Evolutionary conservation across 64 coral and sea anemone species (phyloP).

Genomic region (Orbicella faveolata): DNA sequence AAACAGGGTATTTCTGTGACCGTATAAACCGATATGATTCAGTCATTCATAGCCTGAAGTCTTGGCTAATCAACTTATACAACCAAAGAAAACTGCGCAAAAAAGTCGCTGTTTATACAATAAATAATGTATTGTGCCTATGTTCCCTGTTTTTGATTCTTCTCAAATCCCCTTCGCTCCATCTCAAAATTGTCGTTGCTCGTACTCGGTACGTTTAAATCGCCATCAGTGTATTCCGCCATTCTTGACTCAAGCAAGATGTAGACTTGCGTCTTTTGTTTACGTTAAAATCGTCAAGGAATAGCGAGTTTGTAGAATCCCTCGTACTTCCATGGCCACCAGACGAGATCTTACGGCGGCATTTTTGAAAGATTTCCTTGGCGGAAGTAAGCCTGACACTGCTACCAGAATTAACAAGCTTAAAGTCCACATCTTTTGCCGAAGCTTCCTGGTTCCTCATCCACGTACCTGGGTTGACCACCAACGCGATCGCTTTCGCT

Average conservation of each 20-base stretch:
- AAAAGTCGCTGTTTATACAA: too few relatives aligned
- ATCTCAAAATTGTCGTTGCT: background rate
- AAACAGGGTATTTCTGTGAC: too few relatives aligned
- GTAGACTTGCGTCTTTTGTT: background rate
- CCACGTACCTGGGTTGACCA: conserved; percentile 41
- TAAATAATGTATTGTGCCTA: too few relatives aligned
- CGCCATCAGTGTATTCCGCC: background rate
- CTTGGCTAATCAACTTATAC: too few relatives aligned
- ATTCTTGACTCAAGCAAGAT: background rate
- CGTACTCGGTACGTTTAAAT: background rate
- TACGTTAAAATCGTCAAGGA: background rate
- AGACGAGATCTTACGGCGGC: background rate
- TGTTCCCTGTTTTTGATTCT: too few relatives aligned
- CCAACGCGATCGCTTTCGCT: conserved; percentile 71
- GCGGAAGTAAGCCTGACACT: background rate
- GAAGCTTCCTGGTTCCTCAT: conserved; percentile 12
- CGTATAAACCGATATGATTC: too few relatives aligned
- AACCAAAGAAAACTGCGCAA: too few relatives aligned
- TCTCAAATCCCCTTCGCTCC: background rate
- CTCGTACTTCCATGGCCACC: background rate
- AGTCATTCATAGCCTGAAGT: too few relatives aligned
- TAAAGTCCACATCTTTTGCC: background rate
- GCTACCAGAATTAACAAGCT: background rate
- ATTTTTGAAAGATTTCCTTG: background rate
- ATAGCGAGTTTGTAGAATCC: background rate